These are phyloP conservation scores for Aleiodes alternator DNA, from an alignment of 2,888 invertebrate species.

Conservation along the genomic window DNA sequence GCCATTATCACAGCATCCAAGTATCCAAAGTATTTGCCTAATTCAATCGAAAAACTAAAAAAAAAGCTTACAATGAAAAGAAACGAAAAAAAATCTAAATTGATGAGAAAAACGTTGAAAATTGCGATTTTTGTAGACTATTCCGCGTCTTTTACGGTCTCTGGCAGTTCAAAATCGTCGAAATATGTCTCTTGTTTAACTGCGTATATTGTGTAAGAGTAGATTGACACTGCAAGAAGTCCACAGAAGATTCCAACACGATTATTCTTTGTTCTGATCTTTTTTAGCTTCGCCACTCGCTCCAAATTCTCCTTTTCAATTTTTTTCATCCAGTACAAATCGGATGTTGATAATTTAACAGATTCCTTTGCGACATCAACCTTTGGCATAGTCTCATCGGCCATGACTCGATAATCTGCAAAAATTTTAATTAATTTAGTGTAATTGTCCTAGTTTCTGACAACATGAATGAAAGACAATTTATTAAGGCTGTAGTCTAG, in stretches of 20 bases:
- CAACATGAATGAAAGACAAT: no score
- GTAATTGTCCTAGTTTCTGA: no score
- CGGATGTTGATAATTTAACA: slow-evolving; percentile 78
- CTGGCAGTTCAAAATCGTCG: slow-evolving; percentile 93
- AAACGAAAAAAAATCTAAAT: neutral
- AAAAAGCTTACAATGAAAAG: neutral
- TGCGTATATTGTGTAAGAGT: slow-evolving; percentile 89
- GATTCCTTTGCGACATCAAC: slow-evolving; percentile 73
- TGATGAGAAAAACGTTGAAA: slow-evolving; percentile 48
- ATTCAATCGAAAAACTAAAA: slow-evolving; percentile 7
- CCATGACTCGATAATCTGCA: slow-evolving; percentile 53
- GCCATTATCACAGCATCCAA: slow-evolving; percentile 73
- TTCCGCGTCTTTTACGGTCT: slow-evolving; percentile 74
- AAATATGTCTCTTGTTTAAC: slow-evolving; percentile 95
- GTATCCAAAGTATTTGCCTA: slow-evolving; percentile 12
- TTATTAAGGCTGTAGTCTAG: no score
- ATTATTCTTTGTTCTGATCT: slow-evolving; percentile 81
- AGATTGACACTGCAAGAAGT: slow-evolving; percentile 85
- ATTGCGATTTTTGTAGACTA: neutral
- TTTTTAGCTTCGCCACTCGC: slow-evolving; percentile 82
- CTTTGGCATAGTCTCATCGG: slow-evolving; percentile 77
- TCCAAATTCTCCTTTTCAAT: slow-evolving; percentile 86
- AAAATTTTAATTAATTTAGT: neutral
- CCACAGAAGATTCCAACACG: slow-evolving; percentile 80
- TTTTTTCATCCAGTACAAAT: slow-evolving; percentile 87